Percentiles rank a stretch among this genome's conserved stretches.
Conservation (phyloP, 2,888 invertebrate species). For the Harpalus rubripes region DNA sequence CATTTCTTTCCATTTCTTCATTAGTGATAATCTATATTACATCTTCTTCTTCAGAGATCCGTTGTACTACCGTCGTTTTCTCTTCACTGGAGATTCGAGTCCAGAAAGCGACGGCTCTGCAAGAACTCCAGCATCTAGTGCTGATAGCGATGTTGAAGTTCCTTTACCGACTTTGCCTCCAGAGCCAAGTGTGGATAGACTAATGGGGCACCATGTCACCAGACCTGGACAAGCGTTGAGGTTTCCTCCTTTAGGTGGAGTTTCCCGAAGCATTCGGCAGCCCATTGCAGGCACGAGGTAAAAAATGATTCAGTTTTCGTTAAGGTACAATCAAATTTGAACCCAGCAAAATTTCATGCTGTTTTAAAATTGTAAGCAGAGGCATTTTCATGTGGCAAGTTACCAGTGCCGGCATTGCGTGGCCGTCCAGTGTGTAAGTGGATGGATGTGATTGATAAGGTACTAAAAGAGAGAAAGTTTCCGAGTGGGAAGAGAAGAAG, state of each 20-base stretch:
- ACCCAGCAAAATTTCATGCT: no score
- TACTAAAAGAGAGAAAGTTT: no score
- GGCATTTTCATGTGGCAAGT: no score
- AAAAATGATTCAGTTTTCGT: no score
- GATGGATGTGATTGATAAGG: no score
- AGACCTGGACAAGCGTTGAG: slow-evolving; percentile 74
- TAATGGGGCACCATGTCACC: slow-evolving; percentile 76
- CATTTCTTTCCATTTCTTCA: no score
- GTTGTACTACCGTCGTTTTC: slow-evolving; percentile 74
- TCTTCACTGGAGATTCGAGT: slow-evolving; percentile 71
- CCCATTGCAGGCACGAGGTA: slow-evolving; percentile 64
- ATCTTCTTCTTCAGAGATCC: slow-evolving; percentile 73
- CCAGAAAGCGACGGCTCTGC: slow-evolving; percentile 72
- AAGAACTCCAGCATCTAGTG: slow-evolving; percentile 75
- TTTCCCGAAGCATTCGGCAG: slow-evolving; percentile 53
- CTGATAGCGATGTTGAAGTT: slow-evolving; percentile 72
- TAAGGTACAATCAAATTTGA: no score
- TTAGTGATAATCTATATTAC: no score
- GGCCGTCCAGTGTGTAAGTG: no score
- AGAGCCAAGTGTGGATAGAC: slow-evolving; percentile 75
- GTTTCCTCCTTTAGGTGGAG: slow-evolving; percentile 75
- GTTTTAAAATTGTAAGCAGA: no score
- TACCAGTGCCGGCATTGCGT: no score
- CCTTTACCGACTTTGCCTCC: slow-evolving; percentile 71
- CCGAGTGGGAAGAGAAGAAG: no score